A percentile compares a stretch with the other conserved stretches of the same genome.
Conservation (phyloP, 2,113 vertebrate species). For the Chunga burmeisteri region DNA sequence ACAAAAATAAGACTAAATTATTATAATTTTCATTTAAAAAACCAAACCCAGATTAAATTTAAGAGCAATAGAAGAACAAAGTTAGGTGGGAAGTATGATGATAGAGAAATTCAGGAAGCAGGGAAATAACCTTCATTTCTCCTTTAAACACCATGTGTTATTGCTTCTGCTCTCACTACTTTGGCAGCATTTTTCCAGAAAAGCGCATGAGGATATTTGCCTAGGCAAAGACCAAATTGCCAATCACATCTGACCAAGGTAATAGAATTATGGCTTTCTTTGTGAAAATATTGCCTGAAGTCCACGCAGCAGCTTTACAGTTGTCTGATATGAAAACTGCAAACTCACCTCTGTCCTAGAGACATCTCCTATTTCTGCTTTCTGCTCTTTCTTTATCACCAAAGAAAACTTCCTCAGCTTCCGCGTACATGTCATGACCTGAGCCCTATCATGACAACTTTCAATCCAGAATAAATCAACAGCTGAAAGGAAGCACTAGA, state of each 20-base stretch:
- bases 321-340: fast-evolving
- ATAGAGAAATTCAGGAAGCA: neutral
- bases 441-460: neutral
- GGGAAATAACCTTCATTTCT: neutral
- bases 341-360: neutral
- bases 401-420: neutral
- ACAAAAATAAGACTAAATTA: neutral
- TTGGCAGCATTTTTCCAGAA: neutral
- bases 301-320: neutral
- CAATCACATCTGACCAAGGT: neutral
- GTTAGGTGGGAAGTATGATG: neutral
- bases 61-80: neutral
- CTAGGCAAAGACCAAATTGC: neutral
- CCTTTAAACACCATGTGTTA: neutral
- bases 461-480: neutral
- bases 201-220: neutral
- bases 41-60: neutral
- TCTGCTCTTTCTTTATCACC: neutral
- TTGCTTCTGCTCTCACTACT: neutral
- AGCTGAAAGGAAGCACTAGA: neutral
- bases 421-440: neutral
- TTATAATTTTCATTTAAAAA: neutral
- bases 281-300: neutral
- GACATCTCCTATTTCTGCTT: neutral
- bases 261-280: fast-evolving